Evolutionary conservation across 2,888 invertebrate genomes (phyloP), one percentile per base, ranked within the genome.

Genomic region (Diploptera punctata): DNA sequence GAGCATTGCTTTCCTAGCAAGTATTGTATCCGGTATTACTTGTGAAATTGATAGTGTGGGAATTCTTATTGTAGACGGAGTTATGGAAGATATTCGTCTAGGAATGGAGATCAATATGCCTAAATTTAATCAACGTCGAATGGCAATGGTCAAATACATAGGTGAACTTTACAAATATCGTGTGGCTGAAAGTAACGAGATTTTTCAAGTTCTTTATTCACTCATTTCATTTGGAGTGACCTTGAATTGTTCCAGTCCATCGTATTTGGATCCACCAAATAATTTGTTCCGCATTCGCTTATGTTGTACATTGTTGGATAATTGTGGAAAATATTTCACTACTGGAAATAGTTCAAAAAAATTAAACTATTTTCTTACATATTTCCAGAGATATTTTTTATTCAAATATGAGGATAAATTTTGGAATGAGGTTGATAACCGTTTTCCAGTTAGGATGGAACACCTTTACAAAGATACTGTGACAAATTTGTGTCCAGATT

Each of bases 111-210:
- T 92, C 4, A 94, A 97, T 79, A 89, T 94, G 73, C 93, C 96
- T 0, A 92, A 94, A 80, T 93, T 92, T 81, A 98, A 99, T 81
- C 99, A 99, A 83, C 88, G 95, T 44, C 87, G 97, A 76, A 92
- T 99, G 67, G 95, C 98, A 3, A 95, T 95, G 84, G 92, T 96
- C n/a, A 93, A 95, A 81, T 99, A 96, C 83, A 86, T 99, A 24
- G 99, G 98, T 2, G 98, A 99, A 82, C 84, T 99, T 67, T 99
- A 99, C 82, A 99, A 98, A 82, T 99, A 98, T 81, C 90, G 96
- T 77, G 87, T 98, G 82, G 89, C 98, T 1, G 98, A 98, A 81
- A 96, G 96, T 9, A 88, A 92, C 0, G 95, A 97, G 79, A 93
- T 98, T 52, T 94, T 98, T 80, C 94, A 95, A 76, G 80, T 80